Conservation (phyloP, 1,140 invertebrate species). For the Drosophila ogumai region DNA sequence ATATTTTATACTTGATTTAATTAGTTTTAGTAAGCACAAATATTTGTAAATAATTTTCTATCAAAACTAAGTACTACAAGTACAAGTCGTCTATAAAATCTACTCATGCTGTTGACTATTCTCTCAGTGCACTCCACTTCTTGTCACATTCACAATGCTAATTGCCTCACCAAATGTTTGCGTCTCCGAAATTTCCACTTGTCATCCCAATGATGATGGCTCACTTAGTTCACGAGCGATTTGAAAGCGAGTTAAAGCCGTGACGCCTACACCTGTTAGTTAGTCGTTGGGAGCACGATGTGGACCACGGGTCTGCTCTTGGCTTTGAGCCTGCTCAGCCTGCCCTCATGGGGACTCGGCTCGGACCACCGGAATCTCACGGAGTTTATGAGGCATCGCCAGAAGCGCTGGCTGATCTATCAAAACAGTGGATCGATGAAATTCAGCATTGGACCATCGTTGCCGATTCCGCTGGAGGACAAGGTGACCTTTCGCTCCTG, state of each 20-base stretch:
- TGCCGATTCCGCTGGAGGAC: conserved; percentile 68
- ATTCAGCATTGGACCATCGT: conserved; percentile 74
- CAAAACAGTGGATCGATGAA: conserved; percentile 69
- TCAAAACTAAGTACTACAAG: too few species aligned
- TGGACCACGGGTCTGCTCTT: conserved; percentile 28
- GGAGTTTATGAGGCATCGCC: conserved; percentile 62
- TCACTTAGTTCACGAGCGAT: conserved; percentile 29
- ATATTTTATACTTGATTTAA: neutral
- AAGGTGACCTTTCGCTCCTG: conserved; percentile 70
- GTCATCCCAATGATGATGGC: conserved; percentile 27
- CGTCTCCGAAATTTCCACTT: conserved; percentile 36
- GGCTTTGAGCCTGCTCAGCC: conserved; percentile 17
- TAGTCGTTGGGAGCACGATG: conserved; percentile 40
- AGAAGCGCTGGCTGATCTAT: conserved; percentile 66
- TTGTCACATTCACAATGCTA: conserved; percentile 38
- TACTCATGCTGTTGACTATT: neutral
- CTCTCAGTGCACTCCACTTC: conserved; percentile 19
- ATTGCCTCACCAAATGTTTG: conserved; percentile 55
- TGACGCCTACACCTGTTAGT: conserved; percentile 40
- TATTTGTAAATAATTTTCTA: neutral
- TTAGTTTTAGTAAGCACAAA: neutral
- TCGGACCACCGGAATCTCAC: conserved; percentile 49
- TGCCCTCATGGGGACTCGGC: neutral
- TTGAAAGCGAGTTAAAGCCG: conserved; percentile 16
- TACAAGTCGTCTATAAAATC: neutral